These are phyloP conservation scores for Ceyx cyanopectus DNA, from an alignment of 2,113 vertebrate species.

Conservation along the genomic window DNA sequence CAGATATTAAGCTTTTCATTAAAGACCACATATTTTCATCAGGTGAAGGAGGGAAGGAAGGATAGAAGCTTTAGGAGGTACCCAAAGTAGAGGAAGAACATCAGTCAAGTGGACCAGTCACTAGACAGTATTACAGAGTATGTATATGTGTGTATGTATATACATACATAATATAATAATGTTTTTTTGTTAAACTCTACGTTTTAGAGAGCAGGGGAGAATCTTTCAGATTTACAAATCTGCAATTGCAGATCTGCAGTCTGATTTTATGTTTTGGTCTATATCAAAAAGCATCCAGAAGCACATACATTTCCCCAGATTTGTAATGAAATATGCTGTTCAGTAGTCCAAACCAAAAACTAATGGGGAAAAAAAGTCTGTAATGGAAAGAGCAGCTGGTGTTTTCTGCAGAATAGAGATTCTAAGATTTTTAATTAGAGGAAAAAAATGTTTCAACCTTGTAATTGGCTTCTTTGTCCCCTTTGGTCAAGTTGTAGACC, in stretches of 20 bases:
- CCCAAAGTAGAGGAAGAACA: not conserved
- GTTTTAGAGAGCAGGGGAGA: not conserved
- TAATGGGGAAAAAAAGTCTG: not conserved
- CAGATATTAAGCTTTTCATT: not conserved
- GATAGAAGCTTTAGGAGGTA: not conserved
- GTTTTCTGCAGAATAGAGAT: not conserved
- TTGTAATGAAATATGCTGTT: not conserved
- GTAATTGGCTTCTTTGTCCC: not conserved
- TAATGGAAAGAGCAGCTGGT: not conserved
- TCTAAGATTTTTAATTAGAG: not conserved
- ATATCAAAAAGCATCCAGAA: not conserved
- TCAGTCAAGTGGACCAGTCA: not conserved
- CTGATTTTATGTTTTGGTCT: not conserved
- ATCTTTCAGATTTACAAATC: not conserved
- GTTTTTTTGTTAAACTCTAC: not conserved
- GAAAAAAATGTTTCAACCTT: not conserved
- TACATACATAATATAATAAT: not conserved
- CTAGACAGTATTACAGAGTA: not conserved
- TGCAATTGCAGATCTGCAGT: not conserved
- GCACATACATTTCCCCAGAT: not conserved
- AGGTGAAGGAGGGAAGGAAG: not conserved
- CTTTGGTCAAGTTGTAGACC: not conserved
- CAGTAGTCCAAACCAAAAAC: not conserved
- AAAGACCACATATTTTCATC: not conserved
- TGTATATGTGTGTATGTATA: not conserved